A percentile compares a stretch with the other conserved stretches of the same genome.
phyloP scores from a whole-genome alignment of 2,797 vertebrate species.

The Threskiornis aethiopicus region DNA sequence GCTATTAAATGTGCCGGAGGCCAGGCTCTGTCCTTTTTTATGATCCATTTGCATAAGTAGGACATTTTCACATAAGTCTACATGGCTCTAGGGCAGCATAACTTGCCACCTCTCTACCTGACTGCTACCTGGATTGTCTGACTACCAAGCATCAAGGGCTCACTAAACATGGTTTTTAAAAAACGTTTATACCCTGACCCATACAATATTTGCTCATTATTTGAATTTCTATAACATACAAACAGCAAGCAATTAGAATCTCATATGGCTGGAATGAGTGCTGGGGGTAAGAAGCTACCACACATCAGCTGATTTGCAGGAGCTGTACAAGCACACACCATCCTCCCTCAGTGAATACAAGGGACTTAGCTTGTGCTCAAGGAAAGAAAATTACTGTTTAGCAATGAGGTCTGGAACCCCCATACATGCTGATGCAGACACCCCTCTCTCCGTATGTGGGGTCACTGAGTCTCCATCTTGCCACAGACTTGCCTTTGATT shows the following conservation, averaged over 20 bases:
- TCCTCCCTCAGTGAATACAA: background rate
- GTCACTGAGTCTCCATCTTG: background rate
- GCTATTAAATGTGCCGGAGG: slow-evolving; percentile 45
- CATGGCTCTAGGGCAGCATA: background rate
- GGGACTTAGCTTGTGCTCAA: background rate
- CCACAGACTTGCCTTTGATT: background rate
- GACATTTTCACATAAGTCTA: slow-evolving; percentile 41
- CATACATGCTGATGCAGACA: background rate
- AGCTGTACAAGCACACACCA: background rate
- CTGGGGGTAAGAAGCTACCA: background rate
- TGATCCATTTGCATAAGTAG: slow-evolving; percentile 52
- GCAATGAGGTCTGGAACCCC: background rate
- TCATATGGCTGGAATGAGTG: background rate
- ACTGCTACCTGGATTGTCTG: background rate
- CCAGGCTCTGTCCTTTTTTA: slow-evolving; percentile 44
- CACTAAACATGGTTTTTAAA: background rate
- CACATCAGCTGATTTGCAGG: background rate
- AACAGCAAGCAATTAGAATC: background rate
- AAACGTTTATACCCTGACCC: background rate
- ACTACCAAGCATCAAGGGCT: background rate
- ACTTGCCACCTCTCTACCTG: background rate
- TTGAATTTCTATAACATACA: background rate
- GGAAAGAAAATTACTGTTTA: background rate
- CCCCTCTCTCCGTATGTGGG: too few relatives aligned
- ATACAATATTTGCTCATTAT: background rate